phyloP scores from a whole-genome alignment of 2,888 invertebrate species.

The Acanthoscelides obtectus region DNA sequence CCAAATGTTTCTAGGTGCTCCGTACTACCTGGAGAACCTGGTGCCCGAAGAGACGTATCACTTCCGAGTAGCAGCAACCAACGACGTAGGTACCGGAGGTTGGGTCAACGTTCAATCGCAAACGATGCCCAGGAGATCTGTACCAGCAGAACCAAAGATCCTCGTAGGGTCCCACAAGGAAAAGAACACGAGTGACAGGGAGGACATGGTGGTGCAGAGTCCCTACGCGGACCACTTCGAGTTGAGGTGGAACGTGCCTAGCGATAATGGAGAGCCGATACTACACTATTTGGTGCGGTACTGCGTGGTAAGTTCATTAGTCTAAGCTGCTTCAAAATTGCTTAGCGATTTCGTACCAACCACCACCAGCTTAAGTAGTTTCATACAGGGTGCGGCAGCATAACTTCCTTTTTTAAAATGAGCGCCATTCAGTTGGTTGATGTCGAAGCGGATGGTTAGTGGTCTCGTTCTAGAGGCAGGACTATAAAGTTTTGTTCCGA shows the following conservation, averaged over 20 bases:
- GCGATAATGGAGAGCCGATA: slow-evolving; percentile 86
- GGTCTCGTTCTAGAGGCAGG: too few species aligned
- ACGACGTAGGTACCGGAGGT: slow-evolving; percentile 74
- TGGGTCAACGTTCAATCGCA: slow-evolving; percentile 53
- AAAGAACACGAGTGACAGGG: slow-evolving; percentile 45
- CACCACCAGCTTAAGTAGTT: too few species aligned
- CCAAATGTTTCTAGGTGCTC: slow-evolving; percentile 52
- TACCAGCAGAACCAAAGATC: slow-evolving; percentile 69
- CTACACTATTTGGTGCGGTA: slow-evolving; percentile 75
- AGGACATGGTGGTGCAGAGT: slow-evolving; percentile 53
- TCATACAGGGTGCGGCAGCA: too few species aligned
- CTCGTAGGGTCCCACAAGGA: slow-evolving; percentile 47
- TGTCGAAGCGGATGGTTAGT: too few species aligned
- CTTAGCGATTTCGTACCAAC: too few species aligned
- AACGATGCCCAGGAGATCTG: slow-evolving; percentile 71
- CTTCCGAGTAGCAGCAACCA: slow-evolving; percentile 80
- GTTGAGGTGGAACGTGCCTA: slow-evolving; percentile 78
- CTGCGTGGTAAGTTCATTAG: slow-evolving; percentile 71
- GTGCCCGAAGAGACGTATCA: slow-evolving; percentile 72
- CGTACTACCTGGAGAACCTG: slow-evolving; percentile 76
- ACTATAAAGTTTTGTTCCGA: too few species aligned
- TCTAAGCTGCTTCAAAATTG: too few species aligned
- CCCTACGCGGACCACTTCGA: slow-evolving; percentile 75
- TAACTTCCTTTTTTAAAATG: too few species aligned
- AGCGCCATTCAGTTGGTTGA: too few species aligned